Evolutionary conservation across 1,140 invertebrate genomes (phyloP), one percentile per base, ranked within the genome.

Genomic region (Chymomyza costata): DNA sequence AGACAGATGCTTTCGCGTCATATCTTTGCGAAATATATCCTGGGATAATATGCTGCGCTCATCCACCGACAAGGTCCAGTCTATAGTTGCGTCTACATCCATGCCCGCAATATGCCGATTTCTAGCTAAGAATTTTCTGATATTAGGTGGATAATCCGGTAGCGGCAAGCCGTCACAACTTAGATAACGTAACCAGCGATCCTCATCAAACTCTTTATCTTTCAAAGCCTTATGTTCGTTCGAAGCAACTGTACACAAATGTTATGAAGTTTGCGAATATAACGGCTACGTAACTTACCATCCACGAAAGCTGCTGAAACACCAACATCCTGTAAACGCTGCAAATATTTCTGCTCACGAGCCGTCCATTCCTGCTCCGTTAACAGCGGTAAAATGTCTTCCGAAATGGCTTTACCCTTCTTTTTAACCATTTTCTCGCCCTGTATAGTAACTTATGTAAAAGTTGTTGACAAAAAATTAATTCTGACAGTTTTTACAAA

Each of bases 101-200:
- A 8, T 0, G 2, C 14, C 3, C 57, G 74, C 76, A 8, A 53
- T 35, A 14, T 52, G 15, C 0, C 34, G 41, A n/a, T 74, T 25
- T 34, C 67, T 55, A 0, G 7, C 18, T 1, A 83, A 2, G 28
- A 70, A 82, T 0, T 10, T 1, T 0, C 82, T 62, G 1, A 84
- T 47, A 0, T 82, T 68, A 0, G 53, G n/a, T 2, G 82, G 82
- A 15, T 32, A 3, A n/a, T 52, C 17, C 2, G 73, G 50, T n/a
- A 51, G 43, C 0, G 82, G 76, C 13, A 80, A 16, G 1, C 71
- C 68, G 38, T 78, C 71, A 16, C 82, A 84, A 14, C 38, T 39
- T 13, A 80, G 0, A 50, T 70, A 83, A 3, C 32, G 41, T 5
- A 39, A 17, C 82, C 82, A 84, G 0, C 50, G 18, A 0, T 61